Conservation (phyloP, 2,113 vertebrate species). For the Melanerpes formicivorus region DNA sequence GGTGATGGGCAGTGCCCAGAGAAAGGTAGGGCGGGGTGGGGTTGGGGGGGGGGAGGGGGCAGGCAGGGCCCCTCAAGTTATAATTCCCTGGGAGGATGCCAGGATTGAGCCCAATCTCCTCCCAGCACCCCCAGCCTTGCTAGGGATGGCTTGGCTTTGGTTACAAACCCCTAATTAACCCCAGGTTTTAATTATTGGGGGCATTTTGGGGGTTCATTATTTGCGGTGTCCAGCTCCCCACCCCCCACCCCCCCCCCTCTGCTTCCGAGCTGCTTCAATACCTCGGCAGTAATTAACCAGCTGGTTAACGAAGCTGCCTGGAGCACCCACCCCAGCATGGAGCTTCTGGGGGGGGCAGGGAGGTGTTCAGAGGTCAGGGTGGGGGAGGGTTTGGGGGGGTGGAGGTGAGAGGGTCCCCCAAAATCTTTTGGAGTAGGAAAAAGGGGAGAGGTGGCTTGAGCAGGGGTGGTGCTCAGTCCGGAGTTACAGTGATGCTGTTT, state of each 20-base stretch:
- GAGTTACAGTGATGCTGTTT: background rate
- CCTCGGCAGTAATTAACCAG: slow-evolving; percentile 22
- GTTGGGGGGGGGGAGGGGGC: background rate
- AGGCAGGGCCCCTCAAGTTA: background rate
- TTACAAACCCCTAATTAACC: background rate
- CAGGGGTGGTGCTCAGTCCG: background rate
- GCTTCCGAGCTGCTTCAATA: background rate
- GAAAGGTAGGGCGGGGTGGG: background rate
- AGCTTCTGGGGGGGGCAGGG: background rate
- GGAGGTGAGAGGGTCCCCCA: background rate
- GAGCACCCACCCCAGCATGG: background rate
- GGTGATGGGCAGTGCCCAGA: background rate
- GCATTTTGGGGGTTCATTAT: background rate
- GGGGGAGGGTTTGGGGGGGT: background rate
- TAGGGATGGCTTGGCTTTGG: background rate
- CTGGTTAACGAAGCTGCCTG: slow-evolving; percentile 17
- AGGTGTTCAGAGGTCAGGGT: rapidly evolving
- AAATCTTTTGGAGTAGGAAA: background rate
- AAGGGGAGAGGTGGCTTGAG: background rate
- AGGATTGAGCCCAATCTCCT: background rate
- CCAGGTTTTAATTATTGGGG: background rate
- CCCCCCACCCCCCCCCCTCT: background rate
- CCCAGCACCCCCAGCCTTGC: background rate
- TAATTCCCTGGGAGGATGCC: background rate
- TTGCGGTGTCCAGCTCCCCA: background rate